These are phyloP conservation scores for Heterocephalus glaber DNA, from an alignment of 2,113 vertebrate genomes.

Conservation along the genomic window DNA sequence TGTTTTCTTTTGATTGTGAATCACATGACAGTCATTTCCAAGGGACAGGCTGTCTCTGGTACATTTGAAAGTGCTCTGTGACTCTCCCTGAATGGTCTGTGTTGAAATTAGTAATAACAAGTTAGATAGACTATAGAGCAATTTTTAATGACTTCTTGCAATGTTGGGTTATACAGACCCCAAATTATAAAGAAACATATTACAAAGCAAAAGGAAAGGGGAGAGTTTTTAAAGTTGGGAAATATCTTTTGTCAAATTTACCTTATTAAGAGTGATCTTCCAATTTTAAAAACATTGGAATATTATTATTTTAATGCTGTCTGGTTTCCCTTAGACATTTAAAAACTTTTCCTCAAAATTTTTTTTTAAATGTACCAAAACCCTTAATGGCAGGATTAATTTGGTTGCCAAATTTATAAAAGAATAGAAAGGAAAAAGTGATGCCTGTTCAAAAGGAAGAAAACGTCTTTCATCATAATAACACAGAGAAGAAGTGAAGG, in stretches of 20 bases:
- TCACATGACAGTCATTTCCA: constrained; percentile 2
- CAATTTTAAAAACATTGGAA: constrained; percentile 49
- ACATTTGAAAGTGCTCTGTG: constrained; percentile 34
- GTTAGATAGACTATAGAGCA: neutral
- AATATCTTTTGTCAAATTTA: neutral
- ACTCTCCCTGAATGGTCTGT: constrained; percentile 1
- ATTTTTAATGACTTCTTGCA: constrained; percentile 33
- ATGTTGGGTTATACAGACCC: neutral
- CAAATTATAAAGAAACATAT: neutral
- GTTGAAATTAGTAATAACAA: constrained; percentile 11
- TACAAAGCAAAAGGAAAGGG: neutral
- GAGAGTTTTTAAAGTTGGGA: constrained; percentile 31
- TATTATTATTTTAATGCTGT: constrained; percentile 58
- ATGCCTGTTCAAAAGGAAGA: neutral
- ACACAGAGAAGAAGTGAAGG: constrained; percentile 44
- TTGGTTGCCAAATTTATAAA: neutral
- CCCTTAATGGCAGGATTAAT: constrained; percentile 4
- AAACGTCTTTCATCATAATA: constrained; percentile 54
- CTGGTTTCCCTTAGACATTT: constrained; percentile 55
- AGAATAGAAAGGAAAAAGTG: neutral
- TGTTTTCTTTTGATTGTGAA: neutral
- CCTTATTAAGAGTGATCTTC: constrained; percentile 52
- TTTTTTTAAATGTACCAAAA: neutral
- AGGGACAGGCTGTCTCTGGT: constrained; percentile 15
- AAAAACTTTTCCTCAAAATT: constrained; percentile 46